Evolutionary conservation across 1,140 invertebrate species (phyloP).

Genomic region (Oreohelix idahoensis): DNA sequence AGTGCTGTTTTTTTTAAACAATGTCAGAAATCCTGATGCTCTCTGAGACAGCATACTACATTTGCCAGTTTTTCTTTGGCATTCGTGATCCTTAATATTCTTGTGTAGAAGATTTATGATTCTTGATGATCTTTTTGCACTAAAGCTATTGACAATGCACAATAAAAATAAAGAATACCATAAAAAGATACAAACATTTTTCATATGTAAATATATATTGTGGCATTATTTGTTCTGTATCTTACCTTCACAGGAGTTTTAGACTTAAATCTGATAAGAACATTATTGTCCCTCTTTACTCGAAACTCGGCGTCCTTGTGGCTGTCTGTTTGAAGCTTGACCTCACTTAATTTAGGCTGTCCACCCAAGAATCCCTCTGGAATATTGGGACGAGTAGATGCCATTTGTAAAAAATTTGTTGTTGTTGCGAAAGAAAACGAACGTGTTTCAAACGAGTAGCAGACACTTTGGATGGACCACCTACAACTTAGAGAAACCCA

Average conservation of each 20-base stretch:
- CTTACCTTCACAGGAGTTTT: slow-evolving; percentile 7
- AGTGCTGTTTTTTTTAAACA: too few relatives aligned
- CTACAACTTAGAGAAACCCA: not conserved
- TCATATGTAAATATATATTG: too few relatives aligned
- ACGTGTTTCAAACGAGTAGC: not conserved
- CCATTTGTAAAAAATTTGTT: not conserved
- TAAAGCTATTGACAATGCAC: too few relatives aligned
- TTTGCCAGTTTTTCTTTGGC: too few relatives aligned
- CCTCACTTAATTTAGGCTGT: not conserved
- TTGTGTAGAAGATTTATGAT: too few relatives aligned
- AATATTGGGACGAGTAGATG: not conserved
- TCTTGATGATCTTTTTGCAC: too few relatives aligned
- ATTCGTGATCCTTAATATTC: too few relatives aligned
- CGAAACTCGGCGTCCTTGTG: not conserved
- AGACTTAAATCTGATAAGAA: not conserved
- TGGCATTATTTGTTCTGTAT: too few relatives aligned
- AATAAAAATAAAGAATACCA: too few relatives aligned
- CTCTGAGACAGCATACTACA: too few relatives aligned
- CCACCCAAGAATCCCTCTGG: not conserved
- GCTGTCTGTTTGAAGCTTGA: slow-evolving; percentile 5
- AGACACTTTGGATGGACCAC: not conserved
- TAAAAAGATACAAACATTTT: too few relatives aligned
- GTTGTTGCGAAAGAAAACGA: not conserved
- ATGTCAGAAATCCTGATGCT: too few relatives aligned
- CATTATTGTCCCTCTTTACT: not conserved